These are phyloP conservation scores for Hirtodrosophila histrioides DNA, from an alignment of 2,888 invertebrate species.

Conservation along the genomic window DNA sequence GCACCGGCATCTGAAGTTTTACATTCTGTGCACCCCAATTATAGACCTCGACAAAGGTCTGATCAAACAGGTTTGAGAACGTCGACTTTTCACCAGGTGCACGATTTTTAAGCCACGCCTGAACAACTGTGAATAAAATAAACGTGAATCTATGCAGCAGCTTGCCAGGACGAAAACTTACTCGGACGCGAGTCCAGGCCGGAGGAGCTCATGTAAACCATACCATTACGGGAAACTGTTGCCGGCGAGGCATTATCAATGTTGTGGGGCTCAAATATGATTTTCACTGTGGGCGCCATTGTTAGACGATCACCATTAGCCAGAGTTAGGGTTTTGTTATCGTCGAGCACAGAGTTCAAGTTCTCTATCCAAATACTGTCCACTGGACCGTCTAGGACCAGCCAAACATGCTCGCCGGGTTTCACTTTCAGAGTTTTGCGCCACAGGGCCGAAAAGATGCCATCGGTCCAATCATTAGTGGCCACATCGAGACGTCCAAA, in stretches of 20 bases:
- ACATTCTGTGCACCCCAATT: slow-evolving; percentile 95
- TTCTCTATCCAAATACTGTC: slow-evolving; percentile 99
- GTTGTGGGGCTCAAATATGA: slow-evolving; percentile 98
- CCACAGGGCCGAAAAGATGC: slow-evolving; percentile 98
- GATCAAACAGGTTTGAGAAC: slow-evolving; percentile 90
- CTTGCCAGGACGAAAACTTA: slow-evolving; percentile 64
- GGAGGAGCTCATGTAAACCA: slow-evolving; percentile 99
- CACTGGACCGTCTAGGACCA: slow-evolving; percentile 97
- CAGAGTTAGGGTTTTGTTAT: slow-evolving; percentile 96
- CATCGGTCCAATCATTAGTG: slow-evolving; percentile 99
- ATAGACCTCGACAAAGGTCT: slow-evolving; percentile 90
- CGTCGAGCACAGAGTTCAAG: slow-evolving; percentile 97
- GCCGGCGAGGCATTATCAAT: slow-evolving; percentile 99
- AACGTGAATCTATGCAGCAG: neutral
- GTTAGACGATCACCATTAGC: slow-evolving; percentile 97
- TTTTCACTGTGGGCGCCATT: slow-evolving; percentile 97
- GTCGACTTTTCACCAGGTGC: slow-evolving; percentile 87
- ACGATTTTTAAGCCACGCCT: slow-evolving; percentile 91
- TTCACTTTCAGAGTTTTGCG: slow-evolving; percentile 95
- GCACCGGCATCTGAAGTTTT: slow-evolving; percentile 91
- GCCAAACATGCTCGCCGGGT: slow-evolving; percentile 95
- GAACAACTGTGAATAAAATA: slow-evolving; percentile 86
- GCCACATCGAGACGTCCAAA: slow-evolving; percentile 98
- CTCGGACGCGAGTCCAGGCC: slow-evolving; percentile 96
- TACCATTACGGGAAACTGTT: slow-evolving; percentile 96